Evolutionary conservation across 2,113 vertebrate species (phyloP).

Genomic region (Ranitomeya variabilis): DNA sequence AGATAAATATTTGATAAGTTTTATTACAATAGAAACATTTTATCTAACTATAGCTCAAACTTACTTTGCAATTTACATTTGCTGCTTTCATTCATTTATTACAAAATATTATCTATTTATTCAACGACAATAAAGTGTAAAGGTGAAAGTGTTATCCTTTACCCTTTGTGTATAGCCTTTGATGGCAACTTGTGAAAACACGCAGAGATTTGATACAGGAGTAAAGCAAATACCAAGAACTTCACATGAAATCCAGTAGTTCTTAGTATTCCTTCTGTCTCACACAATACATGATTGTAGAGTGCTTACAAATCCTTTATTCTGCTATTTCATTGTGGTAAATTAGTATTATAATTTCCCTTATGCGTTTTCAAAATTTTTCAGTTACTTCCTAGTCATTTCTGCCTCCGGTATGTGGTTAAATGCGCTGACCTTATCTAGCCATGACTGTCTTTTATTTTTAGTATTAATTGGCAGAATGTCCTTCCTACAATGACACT

Average conservation of each 20-base stretch:
- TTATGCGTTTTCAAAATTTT: neutral
- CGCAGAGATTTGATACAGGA: neutral
- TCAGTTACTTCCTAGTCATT: neutral
- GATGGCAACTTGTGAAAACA: neutral
- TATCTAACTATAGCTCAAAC: no score
- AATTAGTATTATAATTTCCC: neutral
- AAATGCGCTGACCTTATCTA: conserved; percentile 42
- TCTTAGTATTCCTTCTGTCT: neutral
- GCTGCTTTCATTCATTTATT: no score
- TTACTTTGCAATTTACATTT: no score
- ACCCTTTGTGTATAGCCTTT: no score
- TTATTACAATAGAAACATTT: no score
- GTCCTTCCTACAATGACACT: conserved; percentile 40
- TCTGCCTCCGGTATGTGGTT: neutral
- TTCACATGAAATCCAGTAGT: neutral
- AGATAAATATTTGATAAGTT: no score
- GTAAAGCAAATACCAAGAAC: neutral
- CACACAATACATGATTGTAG: neutral
- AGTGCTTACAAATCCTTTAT: neutral
- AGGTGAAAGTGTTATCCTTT: no score
- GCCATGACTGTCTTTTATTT: conserved; percentile 34
- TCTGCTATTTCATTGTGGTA: no score
- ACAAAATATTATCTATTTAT: no score
- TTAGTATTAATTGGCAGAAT: conserved; percentile 45
- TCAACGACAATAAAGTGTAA: no score